Evolutionary conservation across 2,113 vertebrate species (phyloP), one percentile per base, ranked within the genome.

Genomic region (Sinocyclocheilus grahami): DNA sequence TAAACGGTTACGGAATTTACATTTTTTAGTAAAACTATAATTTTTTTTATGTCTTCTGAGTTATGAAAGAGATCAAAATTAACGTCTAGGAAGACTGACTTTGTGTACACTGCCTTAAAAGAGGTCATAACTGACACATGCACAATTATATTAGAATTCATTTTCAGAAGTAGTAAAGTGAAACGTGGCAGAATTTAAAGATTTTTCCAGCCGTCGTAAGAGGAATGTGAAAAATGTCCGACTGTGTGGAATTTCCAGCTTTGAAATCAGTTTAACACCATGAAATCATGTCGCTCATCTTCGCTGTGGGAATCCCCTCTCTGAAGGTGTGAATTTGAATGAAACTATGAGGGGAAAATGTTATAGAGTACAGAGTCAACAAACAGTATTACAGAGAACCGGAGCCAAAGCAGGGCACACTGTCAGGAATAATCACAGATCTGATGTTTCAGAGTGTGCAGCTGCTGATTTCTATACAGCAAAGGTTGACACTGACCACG

Each of bases 311-410:
- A 76, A 46, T 48, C 42, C 18, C 22, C 72, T 48, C 72, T 42
- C 72, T 24, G 42, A 46, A 75, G 72, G 72, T 48, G 39, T 75
- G 72, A 48, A 76, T 76, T 76, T 48, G n/a, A 76, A 48, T 76
- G n/a, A 76, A 76, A 76, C 42, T 76, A 48, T 4, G 22, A 24
- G 72, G 1, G 72, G n/a, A 27, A 48, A 76, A 48, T 48, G 13
- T 76, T 48, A 48, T 16, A 75, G 72, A 9, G 22, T 9, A 24
- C 5, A 12, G n/a, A 75, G 72, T 22, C 72, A 48, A 24, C 12
- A 48, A 48, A 76, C 42, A 24, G 13, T 48, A 48, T 76, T 48
- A 75, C n/a, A n/a, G 72, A 48, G 39, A 48, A n/a, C 12, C 3
- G 3, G 42, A 76, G 22, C 72, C 6, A 22, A 10, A 74, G 20